Evolutionary conservation across 2,797 vertebrate species (phyloP), one percentile per base, ranked within the genome.

Genomic region (Acanthurus tractus): DNA sequence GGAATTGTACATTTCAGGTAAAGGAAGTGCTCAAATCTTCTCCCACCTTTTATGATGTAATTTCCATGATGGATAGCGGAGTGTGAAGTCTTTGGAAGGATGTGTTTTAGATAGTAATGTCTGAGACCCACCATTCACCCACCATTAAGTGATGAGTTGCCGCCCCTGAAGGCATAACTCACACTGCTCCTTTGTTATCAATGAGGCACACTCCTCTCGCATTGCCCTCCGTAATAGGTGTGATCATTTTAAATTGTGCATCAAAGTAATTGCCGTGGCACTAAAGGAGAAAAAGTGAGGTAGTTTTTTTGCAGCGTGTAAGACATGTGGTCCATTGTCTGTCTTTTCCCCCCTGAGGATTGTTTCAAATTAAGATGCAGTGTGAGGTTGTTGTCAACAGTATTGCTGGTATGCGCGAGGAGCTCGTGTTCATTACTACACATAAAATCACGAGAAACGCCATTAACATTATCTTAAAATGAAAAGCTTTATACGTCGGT

Each of bases 151-250:
- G 85, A 88, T 88, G 87, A 86, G 85, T 74, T 50, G 53, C 20
- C 40, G 82, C 65, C 81, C 85, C 89, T 15, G 49, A 57, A 78
- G 84, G 75, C 84, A 91, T 86, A 87, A 89, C 85, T 91, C 86
- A 90, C 76, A 80, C 80, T 68, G 74, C 85, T 89, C 80, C 81
- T 92, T 90, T 90, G 85, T 92, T 91, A 90, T 89, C 86, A 83
- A 78, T 67, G 83, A 84, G 76, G 77, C 68, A 68, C 72, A 84
- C 73, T 86, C 70, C 70, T 81, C 83, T 66, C 72, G 77, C 76
- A 84, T 84, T 84, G 79, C 84, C 78, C 83, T 86, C 84, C 48
- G 44, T 86, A 90, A 92, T 87, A 86, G 85, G 87, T 92, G 86
- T 74, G 88, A 91, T 89, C 82, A 85, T 83, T 92, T 88, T 73